phyloP scores from a whole-genome alignment of 2,797 vertebrate genomes.

The Triplophysa yarkandensis region DNA sequence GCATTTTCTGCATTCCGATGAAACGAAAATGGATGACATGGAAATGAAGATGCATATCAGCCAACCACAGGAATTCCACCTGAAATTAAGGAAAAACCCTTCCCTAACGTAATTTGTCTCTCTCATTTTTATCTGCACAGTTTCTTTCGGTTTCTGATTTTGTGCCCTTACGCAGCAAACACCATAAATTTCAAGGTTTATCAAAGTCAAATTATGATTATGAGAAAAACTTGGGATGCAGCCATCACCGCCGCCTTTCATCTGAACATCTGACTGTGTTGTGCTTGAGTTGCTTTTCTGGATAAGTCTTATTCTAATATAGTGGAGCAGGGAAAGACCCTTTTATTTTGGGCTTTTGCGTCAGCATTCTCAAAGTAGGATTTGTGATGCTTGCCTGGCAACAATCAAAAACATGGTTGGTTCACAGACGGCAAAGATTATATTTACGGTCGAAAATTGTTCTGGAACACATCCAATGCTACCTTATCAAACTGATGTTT shows the following conservation, averaged over 20 bases:
- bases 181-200: constrained; percentile 31
- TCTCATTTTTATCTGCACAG: neutral
- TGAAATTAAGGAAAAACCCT: neutral
- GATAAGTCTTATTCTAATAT: constrained; percentile 41
- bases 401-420: constrained; percentile 19
- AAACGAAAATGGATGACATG: constrained; percentile 36
- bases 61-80: constrained; percentile 50
- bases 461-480: constrained; percentile 32
- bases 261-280: constrained; percentile 22
- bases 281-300: constrained; percentile 15
- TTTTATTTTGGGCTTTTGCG: constrained; percentile 24
- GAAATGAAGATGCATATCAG: constrained; percentile 64
- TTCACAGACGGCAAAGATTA: constrained; percentile 1
- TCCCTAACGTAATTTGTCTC: neutral
- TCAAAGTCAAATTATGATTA: constrained; percentile 36
- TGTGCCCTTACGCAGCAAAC: neutral
- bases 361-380: constrained; percentile 29
- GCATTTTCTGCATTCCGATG: constrained; percentile 22
- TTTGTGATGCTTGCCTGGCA: constrained; percentile 39
- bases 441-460: constrained; percentile 18
- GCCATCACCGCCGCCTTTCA: constrained; percentile 24
- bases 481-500: constrained; percentile 35
- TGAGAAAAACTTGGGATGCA: constrained; percentile 26
- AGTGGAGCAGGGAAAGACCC: constrained; percentile 30
- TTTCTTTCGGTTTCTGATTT: constrained; percentile 15